A percentile compares a stretch with the other conserved stretches of the same genome.
Evolutionary conservation across 1,140 invertebrate species (phyloP).

Genomic region (Dinothrombium tinctorium): DNA sequence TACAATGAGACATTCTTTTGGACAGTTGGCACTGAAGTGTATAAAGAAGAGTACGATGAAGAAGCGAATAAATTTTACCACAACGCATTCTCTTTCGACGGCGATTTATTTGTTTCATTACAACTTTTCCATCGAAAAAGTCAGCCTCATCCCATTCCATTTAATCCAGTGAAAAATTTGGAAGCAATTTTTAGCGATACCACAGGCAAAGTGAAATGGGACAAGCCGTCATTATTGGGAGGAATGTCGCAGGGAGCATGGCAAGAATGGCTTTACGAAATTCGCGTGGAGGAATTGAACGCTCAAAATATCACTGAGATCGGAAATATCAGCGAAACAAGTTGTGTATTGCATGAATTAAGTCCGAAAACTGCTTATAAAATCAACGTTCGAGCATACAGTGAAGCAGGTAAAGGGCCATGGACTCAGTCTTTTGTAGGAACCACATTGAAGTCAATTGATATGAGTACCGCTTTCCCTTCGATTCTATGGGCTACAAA

Average conservation of each 20-base stretch:
- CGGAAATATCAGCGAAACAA: conserved; percentile 9
- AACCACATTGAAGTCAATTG: no score
- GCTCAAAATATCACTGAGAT: conserved; percentile 6
- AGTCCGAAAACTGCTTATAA: no score
- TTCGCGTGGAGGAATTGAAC: conserved; percentile 35
- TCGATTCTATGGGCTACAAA: no score
- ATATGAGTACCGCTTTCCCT: no score
- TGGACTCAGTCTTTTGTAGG: no score
- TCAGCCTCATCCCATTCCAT: conserved; percentile 24
- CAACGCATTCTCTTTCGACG: conserved; percentile 27
- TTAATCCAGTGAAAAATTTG: conserved; percentile 45
- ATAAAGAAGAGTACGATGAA: conserved; percentile 39
- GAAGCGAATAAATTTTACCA: conserved; percentile 38
- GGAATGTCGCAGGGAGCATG: conserved; percentile 41
- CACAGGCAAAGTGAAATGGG: conserved; percentile 44
- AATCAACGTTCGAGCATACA: no score
- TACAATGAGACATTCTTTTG: conserved; percentile 52
- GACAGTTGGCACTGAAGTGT: conserved; percentile 43
- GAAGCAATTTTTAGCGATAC: conserved; percentile 48
- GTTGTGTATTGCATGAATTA: no score
- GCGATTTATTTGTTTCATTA: conserved; percentile 9
- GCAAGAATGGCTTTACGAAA: conserved; percentile 58
- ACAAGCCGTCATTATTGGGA: conserved; percentile 41
- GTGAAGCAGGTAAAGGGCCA: no score
- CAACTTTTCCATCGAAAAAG: conserved; percentile 2